These are phyloP conservation scores for Hybos culiciformis DNA, from an alignment of 2,888 invertebrate species.

Conservation along the genomic window DNA sequence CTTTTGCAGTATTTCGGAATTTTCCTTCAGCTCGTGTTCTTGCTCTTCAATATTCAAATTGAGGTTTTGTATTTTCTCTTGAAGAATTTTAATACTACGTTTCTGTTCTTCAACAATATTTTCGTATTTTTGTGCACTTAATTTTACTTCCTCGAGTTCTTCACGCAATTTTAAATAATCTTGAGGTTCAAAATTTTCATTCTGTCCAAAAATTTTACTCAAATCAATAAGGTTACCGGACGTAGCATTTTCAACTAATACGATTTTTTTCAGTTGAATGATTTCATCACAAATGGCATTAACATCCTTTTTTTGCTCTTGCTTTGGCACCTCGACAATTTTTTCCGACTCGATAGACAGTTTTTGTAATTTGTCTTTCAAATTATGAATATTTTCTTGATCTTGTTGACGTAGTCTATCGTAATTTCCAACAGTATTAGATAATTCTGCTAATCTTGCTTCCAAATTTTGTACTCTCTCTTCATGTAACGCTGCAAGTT, in stretches of 20 bases:
- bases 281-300: conserved; percentile 49
- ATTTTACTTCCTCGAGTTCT: conserved; percentile 54
- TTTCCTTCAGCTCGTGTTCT: conserved; percentile 46
- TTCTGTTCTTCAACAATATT: conserved; percentile 35
- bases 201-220: conserved; percentile 37
- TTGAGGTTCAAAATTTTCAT: conserved; percentile 15
- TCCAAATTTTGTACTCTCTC: conserved; percentile 64
- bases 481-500: conserved; percentile 56
- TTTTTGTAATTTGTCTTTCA: conserved; percentile 33
- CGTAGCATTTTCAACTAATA: conserved; percentile 46
- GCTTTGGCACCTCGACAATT: not conserved
- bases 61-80: conserved; percentile 50
- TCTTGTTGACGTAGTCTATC: conserved; percentile 59
- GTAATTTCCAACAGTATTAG: conserved; percentile 62
- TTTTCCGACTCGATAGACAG: conserved; percentile 7
- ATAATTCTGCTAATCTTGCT: conserved; percentile 61
- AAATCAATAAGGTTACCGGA: conserved; percentile 48
- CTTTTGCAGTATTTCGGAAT: conserved; percentile 43
- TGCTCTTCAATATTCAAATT: conserved; percentile 48
- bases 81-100: conserved; percentile 48
- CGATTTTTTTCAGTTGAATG: conserved; percentile 45
- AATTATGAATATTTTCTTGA: conserved; percentile 53
- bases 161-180: conserved; percentile 44
- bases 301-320: conserved; percentile 35
- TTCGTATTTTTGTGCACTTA: conserved; percentile 20